These are phyloP conservation scores for Trachemys scripta DNA, from an alignment of 2,113 vertebrate species.

Conservation along the genomic window DNA sequence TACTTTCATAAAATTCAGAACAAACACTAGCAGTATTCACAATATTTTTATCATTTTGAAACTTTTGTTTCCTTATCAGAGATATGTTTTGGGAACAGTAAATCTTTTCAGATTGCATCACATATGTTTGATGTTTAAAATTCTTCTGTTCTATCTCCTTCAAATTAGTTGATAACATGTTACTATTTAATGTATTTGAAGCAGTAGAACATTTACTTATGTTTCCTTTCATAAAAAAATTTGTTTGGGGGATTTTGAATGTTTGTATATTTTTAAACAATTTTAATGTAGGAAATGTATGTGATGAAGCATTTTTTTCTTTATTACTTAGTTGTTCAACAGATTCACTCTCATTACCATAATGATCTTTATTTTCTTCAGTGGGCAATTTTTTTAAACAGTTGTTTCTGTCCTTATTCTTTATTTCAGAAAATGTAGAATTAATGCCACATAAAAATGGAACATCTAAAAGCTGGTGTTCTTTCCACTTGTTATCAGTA, in stretches of 20 bases:
- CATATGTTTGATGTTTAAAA: slow-evolving; percentile 31
- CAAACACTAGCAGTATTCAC: background rate
- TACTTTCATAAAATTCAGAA: slow-evolving; percentile 20
- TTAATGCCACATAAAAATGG: background rate
- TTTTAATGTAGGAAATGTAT: background rate
- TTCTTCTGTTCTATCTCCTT: slow-evolving; percentile 8
- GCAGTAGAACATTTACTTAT: background rate
- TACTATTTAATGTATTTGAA: slow-evolving; percentile 37
- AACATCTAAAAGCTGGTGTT: slow-evolving; percentile 21
- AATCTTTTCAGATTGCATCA: slow-evolving; percentile 30
- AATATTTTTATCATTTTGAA: slow-evolving; percentile 5
- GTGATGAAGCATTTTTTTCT: background rate
- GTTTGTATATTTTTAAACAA: slow-evolving; percentile 20
- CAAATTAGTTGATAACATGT: slow-evolving; percentile 28
- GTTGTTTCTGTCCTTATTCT: background rate
- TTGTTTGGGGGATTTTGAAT: slow-evolving; percentile 35
- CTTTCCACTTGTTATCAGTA: slow-evolving; percentile 33
- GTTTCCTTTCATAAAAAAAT: slow-evolving; percentile 33
- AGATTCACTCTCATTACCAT: background rate
- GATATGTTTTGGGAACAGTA: background rate
- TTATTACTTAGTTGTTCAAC: background rate
- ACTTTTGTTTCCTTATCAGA: slow-evolving; percentile 33
- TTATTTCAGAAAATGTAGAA: background rate
- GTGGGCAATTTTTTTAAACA: background rate
- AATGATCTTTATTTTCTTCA: background rate